Percentiles rank a stretch among this genome's conserved stretches.
Evolutionary conservation across 2,113 vertebrate genomes (phyloP).

Genomic region (Proterorhinus semilunaris): DNA sequence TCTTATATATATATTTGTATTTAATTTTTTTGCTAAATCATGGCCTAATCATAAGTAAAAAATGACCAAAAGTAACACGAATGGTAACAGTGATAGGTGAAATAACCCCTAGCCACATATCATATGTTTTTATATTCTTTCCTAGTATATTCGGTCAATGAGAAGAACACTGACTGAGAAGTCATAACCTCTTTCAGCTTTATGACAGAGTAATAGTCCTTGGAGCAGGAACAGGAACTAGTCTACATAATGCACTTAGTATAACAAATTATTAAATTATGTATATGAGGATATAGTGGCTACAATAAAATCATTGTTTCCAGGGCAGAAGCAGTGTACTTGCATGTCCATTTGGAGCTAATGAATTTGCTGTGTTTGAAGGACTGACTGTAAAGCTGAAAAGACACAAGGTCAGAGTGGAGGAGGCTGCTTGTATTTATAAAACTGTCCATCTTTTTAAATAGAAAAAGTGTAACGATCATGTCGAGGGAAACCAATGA

Average conservation of each 20-base stretch:
- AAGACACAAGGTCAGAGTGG: constrained; percentile 4
- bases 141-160: neutral
- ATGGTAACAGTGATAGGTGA: neutral
- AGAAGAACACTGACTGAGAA: constrained; percentile 16
- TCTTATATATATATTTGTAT: too few relatives aligned
- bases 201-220: constrained; percentile 23
- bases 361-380: constrained; percentile 32
- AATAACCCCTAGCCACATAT: neutral
- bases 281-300: neutral
- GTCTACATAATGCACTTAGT: constrained; percentile 14
- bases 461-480: constrained; percentile 29
- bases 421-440: constrained; percentile 4
- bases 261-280: constrained; percentile 51
- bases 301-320: constrained; percentile 39
- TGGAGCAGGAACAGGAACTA: constrained; percentile 29
- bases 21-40: too few relatives aligned
- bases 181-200: neutral
- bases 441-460: constrained; percentile 39
- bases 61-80: too few relatives aligned
- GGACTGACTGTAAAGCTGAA: neutral
- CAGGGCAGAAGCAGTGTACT: constrained; percentile 34
- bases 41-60: too few relatives aligned
- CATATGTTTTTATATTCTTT: neutral
- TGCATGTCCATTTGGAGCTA: constrained; percentile 28
- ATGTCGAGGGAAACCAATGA: constrained; percentile 32